phyloP scores from a whole-genome alignment of 2,113 vertebrate species.

The Agapornis roseicollis region DNA sequence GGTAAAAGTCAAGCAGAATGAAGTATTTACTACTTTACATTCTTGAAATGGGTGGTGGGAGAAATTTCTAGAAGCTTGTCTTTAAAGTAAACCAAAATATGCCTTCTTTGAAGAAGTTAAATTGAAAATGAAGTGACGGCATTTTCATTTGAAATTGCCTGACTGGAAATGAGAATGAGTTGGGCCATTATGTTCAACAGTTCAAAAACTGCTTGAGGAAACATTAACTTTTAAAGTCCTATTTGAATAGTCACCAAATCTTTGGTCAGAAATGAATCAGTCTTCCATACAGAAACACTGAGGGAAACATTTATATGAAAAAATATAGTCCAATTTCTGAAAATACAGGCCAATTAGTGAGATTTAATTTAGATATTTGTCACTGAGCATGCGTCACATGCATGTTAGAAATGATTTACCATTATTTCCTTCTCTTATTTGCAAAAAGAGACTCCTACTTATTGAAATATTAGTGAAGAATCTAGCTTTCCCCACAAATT shows the following conservation, averaged over 20 bases:
- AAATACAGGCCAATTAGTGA: slow-evolving; percentile 76
- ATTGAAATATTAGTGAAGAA: slow-evolving; percentile 81
- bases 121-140: not conserved
- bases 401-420: slow-evolving; percentile 66
- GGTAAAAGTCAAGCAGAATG: not conserved
- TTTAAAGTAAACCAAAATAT: not conserved
- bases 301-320: slow-evolving; percentile 65
- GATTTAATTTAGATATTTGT: slow-evolving; percentile 76
- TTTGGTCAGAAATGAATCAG: slow-evolving; percentile 41
- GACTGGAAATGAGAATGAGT: not conserved
- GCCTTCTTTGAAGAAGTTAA: not conserved
- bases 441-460: slow-evolving; percentile 72
- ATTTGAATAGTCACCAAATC: slow-evolving; percentile 18
- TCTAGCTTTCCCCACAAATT: slow-evolving; percentile 77
- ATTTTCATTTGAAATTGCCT: not conserved
- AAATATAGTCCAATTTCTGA: slow-evolving; percentile 66
- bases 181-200: slow-evolving; percentile 1
- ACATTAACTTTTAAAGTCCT: slow-evolving; percentile 58
- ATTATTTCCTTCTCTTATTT: slow-evolving; percentile 70
- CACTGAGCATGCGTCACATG: slow-evolving; percentile 44
- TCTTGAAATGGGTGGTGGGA: not conserved
- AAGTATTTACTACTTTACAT: not conserved
- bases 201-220: slow-evolving; percentile 28
- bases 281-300: slow-evolving; percentile 42
- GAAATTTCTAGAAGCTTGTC: not conserved